These are phyloP conservation scores for Indicator indicator DNA, from an alignment of 2,113 vertebrate genomes.

Conservation along the genomic window DNA sequence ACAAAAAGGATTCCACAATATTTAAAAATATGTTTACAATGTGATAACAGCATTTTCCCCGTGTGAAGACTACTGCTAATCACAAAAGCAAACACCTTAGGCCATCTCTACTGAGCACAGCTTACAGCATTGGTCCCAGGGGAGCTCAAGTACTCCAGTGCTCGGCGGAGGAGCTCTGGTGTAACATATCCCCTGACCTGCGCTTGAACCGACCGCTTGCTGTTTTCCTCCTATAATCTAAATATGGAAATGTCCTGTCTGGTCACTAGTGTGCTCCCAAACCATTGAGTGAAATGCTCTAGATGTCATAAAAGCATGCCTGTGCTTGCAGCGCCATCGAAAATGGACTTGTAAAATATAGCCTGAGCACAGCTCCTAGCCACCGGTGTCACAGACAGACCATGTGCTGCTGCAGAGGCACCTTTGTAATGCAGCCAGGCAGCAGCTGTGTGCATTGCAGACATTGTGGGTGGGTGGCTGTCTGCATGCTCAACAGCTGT, in stretches of 20 bases:
- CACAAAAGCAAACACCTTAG: conserved; percentile 67
- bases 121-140: neutral
- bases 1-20: neutral
- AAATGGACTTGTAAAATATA: conserved; percentile 62
- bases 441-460: conserved; percentile 74
- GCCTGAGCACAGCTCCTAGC: neutral
- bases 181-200: conserved; percentile 71
- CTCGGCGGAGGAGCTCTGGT: conserved; percentile 14
- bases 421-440: conserved; percentile 71
- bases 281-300: conserved; percentile 62
- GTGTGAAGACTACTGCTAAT: neutral
- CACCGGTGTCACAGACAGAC: neutral
- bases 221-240: conserved; percentile 76
- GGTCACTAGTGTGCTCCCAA: conserved; percentile 60
- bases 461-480: conserved; percentile 65
- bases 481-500: conserved; percentile 62
- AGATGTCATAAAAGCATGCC: conserved; percentile 72
- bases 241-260: conserved; percentile 75
- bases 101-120: conserved; percentile 11
- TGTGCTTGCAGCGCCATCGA: conserved; percentile 42
- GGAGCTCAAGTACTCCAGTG: neutral
- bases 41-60: conserved; percentile 45
- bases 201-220: conserved; percentile 81
- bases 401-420: conserved; percentile 57
- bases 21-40: conserved; percentile 63